Evolutionary conservation across 1,140 invertebrate genomes (phyloP), one percentile per base, ranked within the genome.

Genomic region (Cotesia chilonis): DNA sequence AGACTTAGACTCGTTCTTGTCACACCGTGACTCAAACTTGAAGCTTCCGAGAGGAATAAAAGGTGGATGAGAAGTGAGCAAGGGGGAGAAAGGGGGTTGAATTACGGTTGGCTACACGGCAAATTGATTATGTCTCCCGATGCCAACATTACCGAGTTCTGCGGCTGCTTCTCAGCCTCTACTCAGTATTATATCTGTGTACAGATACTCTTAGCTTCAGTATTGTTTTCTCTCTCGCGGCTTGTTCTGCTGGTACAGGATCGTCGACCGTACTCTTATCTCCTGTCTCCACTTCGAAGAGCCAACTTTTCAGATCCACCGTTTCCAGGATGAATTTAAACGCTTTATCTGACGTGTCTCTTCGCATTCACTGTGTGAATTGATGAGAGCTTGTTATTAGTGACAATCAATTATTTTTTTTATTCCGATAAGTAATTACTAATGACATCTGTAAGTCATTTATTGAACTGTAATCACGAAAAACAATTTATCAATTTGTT

Each of bases 101-200:
- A 83, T 86, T 82, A 87, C 85, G 84, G 81, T 81, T 86, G 81
- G 83, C 77, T 85, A 85, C 83, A 86, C 84, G 80, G 82, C 79
- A 84, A 86, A 86, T 87, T 84, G 85, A 87, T 87, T 87, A 87
- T 78, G 73, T 72, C 70, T 77, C 76, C 79, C 80, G 75, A 80
- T 81, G 77, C 74, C 63, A 57, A 57, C 67, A 38, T 55, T 73
- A 73, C 37, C 35, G 14, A 66, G 37, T 64, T 36, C 59, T 60
- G 47, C 47, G 70, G 51, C 52, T 72, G 51, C 54, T 60, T 38
- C 41, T 47, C 65, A 41, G 20, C 38, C 55, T n/a, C n/a, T 20
- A 71, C 61, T 67, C 73, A 3, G 28, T 28, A 28, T 28, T 28
- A 28, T 28, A 28, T 28, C 28, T 28, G 28, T 28, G 28, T 28